Evolutionary conservation across 2,113 vertebrate genomes (phyloP).

Genomic region (Paralichthys olivaceus): DNA sequence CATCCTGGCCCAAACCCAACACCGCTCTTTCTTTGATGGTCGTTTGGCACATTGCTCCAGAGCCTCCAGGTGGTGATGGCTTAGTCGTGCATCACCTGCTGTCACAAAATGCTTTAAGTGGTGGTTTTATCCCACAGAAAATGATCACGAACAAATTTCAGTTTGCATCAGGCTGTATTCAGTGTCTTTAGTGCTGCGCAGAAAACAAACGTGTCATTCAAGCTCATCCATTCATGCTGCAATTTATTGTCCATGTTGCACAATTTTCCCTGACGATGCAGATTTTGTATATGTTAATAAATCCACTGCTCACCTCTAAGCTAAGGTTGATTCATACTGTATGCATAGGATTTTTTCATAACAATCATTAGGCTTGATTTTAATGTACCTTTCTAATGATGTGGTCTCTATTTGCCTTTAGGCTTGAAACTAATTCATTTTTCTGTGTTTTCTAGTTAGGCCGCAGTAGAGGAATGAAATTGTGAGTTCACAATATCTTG

Average conservation of each 20-base stretch:
- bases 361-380: slow-evolving; percentile 14
- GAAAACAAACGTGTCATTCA: slow-evolving; percentile 19
- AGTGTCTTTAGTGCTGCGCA: not conserved
- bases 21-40: slow-evolving; percentile 8
- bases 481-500: slow-evolving; percentile 55
- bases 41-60: not conserved
- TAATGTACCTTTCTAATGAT: slow-evolving; percentile 13
- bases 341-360: slow-evolving; percentile 13
- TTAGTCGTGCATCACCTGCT: slow-evolving; percentile 15
- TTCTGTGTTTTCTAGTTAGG: slow-evolving; percentile 38
- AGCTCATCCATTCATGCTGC: not conserved
- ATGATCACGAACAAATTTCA: not conserved
- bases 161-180: not conserved
- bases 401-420: slow-evolving; percentile 37
- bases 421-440: slow-evolving; percentile 24
- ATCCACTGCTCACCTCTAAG: not conserved
- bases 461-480: slow-evolving; percentile 48
- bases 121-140: not conserved
- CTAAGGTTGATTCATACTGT: not conserved
- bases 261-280: not conserved
- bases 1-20: not conserved
- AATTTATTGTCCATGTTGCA: not conserved
- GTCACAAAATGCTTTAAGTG: not conserved
- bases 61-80: slow-evolving; percentile 4
- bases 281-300: slow-evolving; percentile 15